These are phyloP conservation scores for Tapera naevia DNA, from an alignment of 2,797 vertebrate genomes.

Conservation along the genomic window DNA sequence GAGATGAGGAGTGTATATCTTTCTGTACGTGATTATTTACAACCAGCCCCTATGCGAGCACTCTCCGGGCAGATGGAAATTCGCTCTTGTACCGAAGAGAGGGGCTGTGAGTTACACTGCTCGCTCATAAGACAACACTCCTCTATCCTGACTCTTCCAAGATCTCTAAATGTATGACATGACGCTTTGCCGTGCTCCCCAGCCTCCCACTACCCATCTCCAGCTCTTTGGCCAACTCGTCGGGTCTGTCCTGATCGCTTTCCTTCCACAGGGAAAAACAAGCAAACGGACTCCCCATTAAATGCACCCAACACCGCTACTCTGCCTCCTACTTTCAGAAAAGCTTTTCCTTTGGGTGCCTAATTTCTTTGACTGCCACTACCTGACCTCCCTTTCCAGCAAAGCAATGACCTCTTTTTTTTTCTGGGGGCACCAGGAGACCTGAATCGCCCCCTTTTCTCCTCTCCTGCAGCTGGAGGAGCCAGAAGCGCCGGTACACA, in stretches of 20 bases:
- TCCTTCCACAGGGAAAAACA: not conserved
- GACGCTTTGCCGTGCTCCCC: not conserved
- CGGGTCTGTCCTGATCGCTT: not conserved
- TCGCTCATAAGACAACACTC: not conserved
- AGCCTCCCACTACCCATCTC: not conserved
- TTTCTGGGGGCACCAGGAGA: not conserved
- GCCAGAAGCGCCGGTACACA: not conserved
- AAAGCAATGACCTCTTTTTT: not conserved
- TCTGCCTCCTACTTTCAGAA: not conserved
- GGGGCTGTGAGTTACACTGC: not conserved
- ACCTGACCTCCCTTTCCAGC: not conserved
- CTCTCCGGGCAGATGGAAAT: conserved; percentile 3
- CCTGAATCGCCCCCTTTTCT: not conserved
- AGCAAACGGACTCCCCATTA: not conserved
- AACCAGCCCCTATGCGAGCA: not conserved
- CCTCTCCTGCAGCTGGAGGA: not conserved
- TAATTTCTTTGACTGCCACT: not conserved
- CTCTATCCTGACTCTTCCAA: not conserved
- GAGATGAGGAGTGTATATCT: not conserved
- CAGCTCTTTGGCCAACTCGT: not conserved
- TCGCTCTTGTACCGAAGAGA: not conserved
- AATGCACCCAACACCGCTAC: not conserved
- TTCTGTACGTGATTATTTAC: not conserved
- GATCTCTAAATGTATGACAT: not conserved
- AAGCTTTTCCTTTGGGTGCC: not conserved